phyloP scores from a whole-genome alignment of 1,140 invertebrate genomes.

The Cecropterus lyciades region DNA sequence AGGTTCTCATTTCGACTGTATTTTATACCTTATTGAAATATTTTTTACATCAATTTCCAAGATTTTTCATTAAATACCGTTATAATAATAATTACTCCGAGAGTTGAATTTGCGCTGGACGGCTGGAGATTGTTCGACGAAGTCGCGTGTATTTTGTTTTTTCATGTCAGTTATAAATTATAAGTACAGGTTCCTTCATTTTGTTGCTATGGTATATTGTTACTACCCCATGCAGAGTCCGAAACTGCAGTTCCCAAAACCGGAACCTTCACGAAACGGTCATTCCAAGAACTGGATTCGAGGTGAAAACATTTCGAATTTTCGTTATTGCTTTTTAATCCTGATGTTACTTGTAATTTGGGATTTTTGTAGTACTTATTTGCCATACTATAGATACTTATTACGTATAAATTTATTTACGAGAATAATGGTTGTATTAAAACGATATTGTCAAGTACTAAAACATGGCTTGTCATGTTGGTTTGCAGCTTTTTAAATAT shows the following conservation, averaged over 20 bases:
- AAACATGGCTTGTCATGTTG: no score
- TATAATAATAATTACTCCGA: conserved; percentile 13
- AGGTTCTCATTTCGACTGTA: no score
- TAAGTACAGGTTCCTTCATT: conserved; percentile 11
- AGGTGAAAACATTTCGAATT: no score
- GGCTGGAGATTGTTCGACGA: conserved; percentile 7
- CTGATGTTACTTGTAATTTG: not conserved
- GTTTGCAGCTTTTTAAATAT: no score
- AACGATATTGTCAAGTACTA: no score
- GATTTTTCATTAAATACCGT: conserved; percentile 1
- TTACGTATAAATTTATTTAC: no score
- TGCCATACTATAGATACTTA: no score
- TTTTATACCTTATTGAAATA: no score
- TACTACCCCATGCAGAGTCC: conserved; percentile 51
- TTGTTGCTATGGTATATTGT: conserved; percentile 35
- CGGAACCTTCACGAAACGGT: not conserved
- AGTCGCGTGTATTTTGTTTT: conserved; percentile 17
- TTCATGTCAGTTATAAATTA: conserved; percentile 30
- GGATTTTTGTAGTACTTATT: not conserved
- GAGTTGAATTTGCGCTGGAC: conserved; percentile 2
- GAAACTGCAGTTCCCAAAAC: conserved; percentile 22
- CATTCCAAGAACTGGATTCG: conserved; percentile 33
- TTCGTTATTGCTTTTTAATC: conserved; percentile 28
- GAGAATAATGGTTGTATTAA: no score
- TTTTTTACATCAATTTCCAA: no score